Evolutionary conservation across 2,888 invertebrate genomes (phyloP).

Genomic region (Papilio gigon): DNA sequence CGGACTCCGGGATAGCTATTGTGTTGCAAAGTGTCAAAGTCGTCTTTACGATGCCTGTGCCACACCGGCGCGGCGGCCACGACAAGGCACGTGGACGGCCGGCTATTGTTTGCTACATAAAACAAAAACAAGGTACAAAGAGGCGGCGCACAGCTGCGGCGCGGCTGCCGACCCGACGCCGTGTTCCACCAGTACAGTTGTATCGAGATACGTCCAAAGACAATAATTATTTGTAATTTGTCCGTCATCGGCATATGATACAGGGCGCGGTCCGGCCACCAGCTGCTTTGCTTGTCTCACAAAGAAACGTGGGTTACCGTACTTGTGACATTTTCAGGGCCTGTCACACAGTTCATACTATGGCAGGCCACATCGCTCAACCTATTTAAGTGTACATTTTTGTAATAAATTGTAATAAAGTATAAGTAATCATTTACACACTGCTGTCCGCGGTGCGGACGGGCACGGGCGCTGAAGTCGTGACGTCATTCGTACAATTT

Average conservation of each 20-base stretch:
- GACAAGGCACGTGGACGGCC: constrained; percentile 39
- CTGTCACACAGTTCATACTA: too few relatives aligned
- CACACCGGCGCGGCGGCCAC: constrained; percentile 25
- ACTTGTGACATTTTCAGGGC: too few relatives aligned
- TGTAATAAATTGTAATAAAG: too few relatives aligned
- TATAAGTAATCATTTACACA: too few relatives aligned
- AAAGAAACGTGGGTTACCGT: too few relatives aligned
- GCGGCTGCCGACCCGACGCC: neutral
- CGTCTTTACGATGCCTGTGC: constrained; percentile 43
- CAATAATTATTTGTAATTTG: constrained; percentile 13
- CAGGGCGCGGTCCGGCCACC: too few relatives aligned
- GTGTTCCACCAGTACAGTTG: neutral
- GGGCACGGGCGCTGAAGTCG: too few relatives aligned
- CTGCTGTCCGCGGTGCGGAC: too few relatives aligned
- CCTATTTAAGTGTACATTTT: too few relatives aligned
- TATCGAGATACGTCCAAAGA: constrained; percentile 17
- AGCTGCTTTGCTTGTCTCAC: neutral
- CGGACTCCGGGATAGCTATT: constrained; percentile 46
- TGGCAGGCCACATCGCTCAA: too few relatives aligned
- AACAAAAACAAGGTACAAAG: constrained; percentile 38
- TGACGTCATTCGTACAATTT: neutral
- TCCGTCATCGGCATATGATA: too few relatives aligned
- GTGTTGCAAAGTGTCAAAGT: constrained; percentile 44
- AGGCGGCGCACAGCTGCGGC: constrained; percentile 29
- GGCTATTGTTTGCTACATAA: constrained; percentile 47